Conservation (phyloP, 2,113 vertebrate genomes). For the Riparia riparia region DNA sequence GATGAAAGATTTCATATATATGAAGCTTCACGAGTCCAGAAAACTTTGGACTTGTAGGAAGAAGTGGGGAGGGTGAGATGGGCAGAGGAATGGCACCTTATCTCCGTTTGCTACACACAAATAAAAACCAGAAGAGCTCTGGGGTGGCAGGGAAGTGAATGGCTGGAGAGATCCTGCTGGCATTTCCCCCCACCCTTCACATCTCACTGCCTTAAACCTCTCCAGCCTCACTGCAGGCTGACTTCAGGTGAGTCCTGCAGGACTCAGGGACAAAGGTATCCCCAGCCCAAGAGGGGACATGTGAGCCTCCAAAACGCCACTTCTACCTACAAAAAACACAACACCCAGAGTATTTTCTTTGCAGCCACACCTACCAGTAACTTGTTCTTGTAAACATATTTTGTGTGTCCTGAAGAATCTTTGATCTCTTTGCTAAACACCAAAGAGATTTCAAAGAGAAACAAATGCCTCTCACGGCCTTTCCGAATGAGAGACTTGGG, state of each 20-base stretch:
- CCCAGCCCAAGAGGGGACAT: not conserved
- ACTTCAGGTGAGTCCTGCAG: not conserved
- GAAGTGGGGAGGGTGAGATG: not conserved
- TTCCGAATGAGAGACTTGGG: slow-evolving; percentile 98
- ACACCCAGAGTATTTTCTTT: not conserved
- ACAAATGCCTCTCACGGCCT: slow-evolving; percentile 95
- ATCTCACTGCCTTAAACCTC: not conserved
- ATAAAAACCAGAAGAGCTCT: not conserved
- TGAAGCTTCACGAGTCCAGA: not conserved
- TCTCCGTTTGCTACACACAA: not conserved
- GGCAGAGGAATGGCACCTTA: not conserved
- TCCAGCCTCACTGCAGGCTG: not conserved
- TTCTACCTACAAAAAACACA: not conserved
- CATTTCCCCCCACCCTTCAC: not conserved
- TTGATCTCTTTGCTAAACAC: slow-evolving; percentile 99
- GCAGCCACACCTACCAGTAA: slow-evolving; percentile 87
- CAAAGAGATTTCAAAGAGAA: slow-evolving; percentile 97
- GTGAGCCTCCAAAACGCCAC: not conserved
- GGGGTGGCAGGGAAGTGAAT: not conserved
- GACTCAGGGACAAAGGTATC: not conserved
- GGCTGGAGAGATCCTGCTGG: not conserved
- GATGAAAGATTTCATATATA: not conserved
- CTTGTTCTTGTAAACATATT: slow-evolving; percentile 99
- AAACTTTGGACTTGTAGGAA: not conserved
- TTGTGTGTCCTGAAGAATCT: slow-evolving; percentile 95